A percentile compares a stretch with the other conserved stretches of the same genome.
These are phyloP conservation scores for Macrotis lagotis DNA, from an alignment of 2,113 vertebrate species.

Conservation along the genomic window DNA sequence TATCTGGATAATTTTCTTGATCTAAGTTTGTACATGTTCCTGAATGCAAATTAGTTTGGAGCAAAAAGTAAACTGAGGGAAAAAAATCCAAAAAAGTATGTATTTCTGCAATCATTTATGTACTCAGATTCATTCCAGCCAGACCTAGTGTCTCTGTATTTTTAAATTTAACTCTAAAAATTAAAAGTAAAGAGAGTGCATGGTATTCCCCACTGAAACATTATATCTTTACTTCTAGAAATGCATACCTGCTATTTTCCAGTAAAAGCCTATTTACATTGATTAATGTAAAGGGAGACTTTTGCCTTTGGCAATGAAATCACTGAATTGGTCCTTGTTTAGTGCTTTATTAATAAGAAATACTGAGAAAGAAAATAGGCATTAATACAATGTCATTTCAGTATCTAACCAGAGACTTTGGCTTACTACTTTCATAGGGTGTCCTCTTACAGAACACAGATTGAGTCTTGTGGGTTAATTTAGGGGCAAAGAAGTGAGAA, in stretches of 20 bases:
- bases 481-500: conserved; percentile 6
- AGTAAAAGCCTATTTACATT: conserved; percentile 69
- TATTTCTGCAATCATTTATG: conserved; percentile 28
- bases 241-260: conserved; percentile 39
- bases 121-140: background rate
- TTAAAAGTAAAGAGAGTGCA: conserved; percentile 17
- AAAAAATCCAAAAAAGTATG: conserved; percentile 47
- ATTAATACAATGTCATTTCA: conserved; percentile 53
- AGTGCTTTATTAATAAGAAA: conserved; percentile 67
- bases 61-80: background rate
- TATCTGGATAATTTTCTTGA: conserved; percentile 48
- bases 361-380: background rate
- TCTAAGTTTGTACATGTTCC: background rate
- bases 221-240: conserved; percentile 63
- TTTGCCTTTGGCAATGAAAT: conserved; percentile 64
- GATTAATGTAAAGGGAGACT: conserved; percentile 58
- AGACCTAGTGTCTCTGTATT: conserved; percentile 54
- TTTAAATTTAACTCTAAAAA: conserved; percentile 31
- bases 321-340: conserved; percentile 47
- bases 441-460: background rate
- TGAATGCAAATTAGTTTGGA: conserved; percentile 55
- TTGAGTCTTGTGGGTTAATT: conserved; percentile 13
- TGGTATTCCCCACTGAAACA: conserved; percentile 45
- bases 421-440: background rate
- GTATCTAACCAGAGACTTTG: background rate